Evolutionary conservation across 1,140 invertebrate genomes (phyloP), one percentile per base, ranked within the genome.

Genomic region (Dreissena rostriformis): DNA sequence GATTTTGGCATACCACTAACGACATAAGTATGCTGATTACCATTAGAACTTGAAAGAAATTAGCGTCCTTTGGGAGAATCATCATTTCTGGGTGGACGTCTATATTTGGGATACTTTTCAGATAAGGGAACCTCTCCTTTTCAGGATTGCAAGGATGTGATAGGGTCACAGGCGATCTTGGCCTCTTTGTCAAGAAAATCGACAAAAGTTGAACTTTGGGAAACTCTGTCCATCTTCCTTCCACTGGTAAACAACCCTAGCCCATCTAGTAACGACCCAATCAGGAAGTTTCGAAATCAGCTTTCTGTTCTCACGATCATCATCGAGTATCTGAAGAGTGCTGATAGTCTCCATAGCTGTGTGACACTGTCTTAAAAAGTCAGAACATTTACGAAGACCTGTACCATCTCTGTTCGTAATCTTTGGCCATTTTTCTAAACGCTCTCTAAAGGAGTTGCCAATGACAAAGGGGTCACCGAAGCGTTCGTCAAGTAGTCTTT

Each of bases 231-330:
- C 39, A 19, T 10, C 24, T 19, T 84, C 85, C 11, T 72, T 53
- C 26, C 12, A 10, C 10, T 73, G 5, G 14, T 12, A 49, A 24
- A 75, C 81, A 66, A 78, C 24, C 0, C 80, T n/a, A 67, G 78
- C 79, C 75, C 75, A 86, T 24, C 85, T 14, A 0, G 70, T 10
- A 26, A 72, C 15, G 14, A 70, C 10, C 85, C 80, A 83, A 2
- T 83, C 72, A 29, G 81, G 86, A 78, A 87, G 74, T 39, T 87
- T 87, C 2, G 39, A 19, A 0, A 87, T 8, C 12, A 86, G 49
- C 52, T 79, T 86, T 61, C 82, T 26, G 24, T 86, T 86, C 71
- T 86, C 85, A 17, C 19, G 19, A 65, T 53, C 72, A 67, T 86
- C 73, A 61, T 75, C 52, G 5, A 61, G 28, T n/a, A 61, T 29